A percentile compares a stretch with the other conserved stretches of the same genome.
Conservation (phyloP, 2,113 vertebrate species). For the Poeciliopsis occidentalis region DNA sequence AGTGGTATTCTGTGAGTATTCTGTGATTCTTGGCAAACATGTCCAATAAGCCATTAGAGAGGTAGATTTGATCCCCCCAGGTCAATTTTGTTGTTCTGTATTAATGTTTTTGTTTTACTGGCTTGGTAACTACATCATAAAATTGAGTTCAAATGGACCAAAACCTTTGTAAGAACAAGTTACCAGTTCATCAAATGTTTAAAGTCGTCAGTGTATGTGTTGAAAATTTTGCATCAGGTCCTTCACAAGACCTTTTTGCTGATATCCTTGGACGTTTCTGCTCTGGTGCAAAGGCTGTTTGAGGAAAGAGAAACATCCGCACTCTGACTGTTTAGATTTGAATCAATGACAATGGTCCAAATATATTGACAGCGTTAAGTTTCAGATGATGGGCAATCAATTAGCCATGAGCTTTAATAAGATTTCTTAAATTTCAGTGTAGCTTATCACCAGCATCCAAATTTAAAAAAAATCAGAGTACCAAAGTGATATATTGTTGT, state of each 20-base stretch:
- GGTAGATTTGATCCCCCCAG: slow-evolving; percentile 29
- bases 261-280: too few species aligned
- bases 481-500: neutral
- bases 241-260: slow-evolving; percentile 16
- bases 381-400: slow-evolving; percentile 22
- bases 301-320: slow-evolving; percentile 20
- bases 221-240: slow-evolving; percentile 10
- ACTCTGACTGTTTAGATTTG: slow-evolving; percentile 30
- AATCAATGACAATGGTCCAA: slow-evolving; percentile 29
- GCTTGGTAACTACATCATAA: slow-evolving; percentile 19
- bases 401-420: neutral
- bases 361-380: slow-evolving; percentile 38
- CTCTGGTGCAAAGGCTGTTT: slow-evolving; percentile 5
- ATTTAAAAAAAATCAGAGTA: neutral
- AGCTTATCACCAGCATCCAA: too few species aligned
- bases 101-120: slow-evolving; percentile 29
- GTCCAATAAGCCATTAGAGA: slow-evolving; percentile 33
- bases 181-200: slow-evolving; percentile 1
- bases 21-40: slow-evolving; percentile 37
- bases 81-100: slow-evolving; percentile 15
- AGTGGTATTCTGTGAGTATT: slow-evolving; percentile 28
- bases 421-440: neutral
- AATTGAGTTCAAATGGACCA: neutral
- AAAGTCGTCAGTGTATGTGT: slow-evolving; percentile 5
- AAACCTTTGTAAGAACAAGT: slow-evolving; percentile 14